Evolutionary conservation across 2,888 invertebrate species (phyloP).

Genomic region (Drosophila paramelanica): DNA sequence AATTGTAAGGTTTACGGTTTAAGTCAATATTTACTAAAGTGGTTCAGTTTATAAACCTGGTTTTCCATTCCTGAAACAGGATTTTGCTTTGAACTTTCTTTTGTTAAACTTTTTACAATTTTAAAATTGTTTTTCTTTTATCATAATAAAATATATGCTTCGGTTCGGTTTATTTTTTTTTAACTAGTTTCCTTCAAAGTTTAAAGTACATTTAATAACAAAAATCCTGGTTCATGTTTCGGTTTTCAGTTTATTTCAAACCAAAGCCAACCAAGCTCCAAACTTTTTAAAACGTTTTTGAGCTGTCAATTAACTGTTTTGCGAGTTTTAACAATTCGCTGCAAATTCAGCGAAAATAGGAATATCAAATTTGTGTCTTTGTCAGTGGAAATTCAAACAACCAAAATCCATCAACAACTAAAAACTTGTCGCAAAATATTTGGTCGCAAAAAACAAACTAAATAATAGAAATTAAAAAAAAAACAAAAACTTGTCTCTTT

Average conservation of each 20-base stretch:
- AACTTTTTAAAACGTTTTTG: background rate
- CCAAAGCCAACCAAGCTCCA: background rate
- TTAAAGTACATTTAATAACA: too few relatives aligned
- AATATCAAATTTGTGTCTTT: slow-evolving; percentile 10
- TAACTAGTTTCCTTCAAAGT: too few relatives aligned
- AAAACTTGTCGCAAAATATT: slow-evolving; percentile 18
- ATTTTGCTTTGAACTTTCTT: too few relatives aligned
- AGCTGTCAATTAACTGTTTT: background rate
- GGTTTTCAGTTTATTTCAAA: background rate
- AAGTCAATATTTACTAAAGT: too few relatives aligned
- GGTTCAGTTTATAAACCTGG: too few relatives aligned
- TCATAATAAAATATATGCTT: too few relatives aligned
- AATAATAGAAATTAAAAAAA: background rate
- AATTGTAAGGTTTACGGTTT: too few relatives aligned
- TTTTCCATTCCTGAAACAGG: too few relatives aligned
- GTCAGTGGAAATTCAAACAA: slow-evolving; percentile 45
- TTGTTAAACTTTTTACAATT: too few relatives aligned
- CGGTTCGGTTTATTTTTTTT: too few relatives aligned
- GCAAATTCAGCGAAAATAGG: background rate
- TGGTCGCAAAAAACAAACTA: slow-evolving; percentile 1
- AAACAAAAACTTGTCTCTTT: slow-evolving; percentile 38
- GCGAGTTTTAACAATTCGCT: background rate
- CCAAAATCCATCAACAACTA: slow-evolving; percentile 5
- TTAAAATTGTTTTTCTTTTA: background rate
- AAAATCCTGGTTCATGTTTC: background rate